These are phyloP conservation scores for Scelioninae gen. 2 DNA, from an alignment of 2,888 invertebrate genomes.

Conservation along the genomic window DNA sequence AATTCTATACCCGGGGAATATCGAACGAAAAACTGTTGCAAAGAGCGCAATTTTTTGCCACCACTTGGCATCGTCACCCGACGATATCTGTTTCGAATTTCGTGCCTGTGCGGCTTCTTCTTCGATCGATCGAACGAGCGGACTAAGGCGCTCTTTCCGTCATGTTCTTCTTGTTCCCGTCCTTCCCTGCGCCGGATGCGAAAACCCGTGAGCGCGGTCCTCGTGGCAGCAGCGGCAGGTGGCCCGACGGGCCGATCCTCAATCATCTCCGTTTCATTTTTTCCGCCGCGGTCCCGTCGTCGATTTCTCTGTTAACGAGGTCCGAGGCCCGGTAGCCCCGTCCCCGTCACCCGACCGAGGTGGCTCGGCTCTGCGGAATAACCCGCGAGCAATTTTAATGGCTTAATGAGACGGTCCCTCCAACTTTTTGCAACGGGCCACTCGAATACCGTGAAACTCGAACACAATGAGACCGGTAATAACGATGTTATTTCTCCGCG, in stretches of 20 bases:
- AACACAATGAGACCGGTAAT: conserved; percentile 39
- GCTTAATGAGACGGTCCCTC: conserved; percentile 56
- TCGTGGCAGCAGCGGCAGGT: conserved; percentile 58
- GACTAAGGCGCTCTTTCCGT: conserved; percentile 21
- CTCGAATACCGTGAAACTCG: conserved; percentile 47
- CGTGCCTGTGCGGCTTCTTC: conserved; percentile 59
- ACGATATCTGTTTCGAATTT: conserved; percentile 58
- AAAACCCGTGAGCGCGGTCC: conserved; percentile 51
- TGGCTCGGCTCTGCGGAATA: conserved; percentile 48
- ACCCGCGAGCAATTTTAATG: conserved; percentile 55
- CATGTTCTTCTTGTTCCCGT: neutral
- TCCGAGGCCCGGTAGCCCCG: conserved; percentile 45
- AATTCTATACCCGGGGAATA: conserved; percentile 35
- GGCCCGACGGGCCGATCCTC: conserved; percentile 54
- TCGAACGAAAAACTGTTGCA: conserved; percentile 49
- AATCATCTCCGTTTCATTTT: conserved; percentile 59
- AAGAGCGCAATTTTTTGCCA: conserved; percentile 45
- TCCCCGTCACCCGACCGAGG: conserved; percentile 40
- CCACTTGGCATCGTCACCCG: conserved; percentile 55
- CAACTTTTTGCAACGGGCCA: conserved; percentile 47
- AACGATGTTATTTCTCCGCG: conserved; percentile 41
- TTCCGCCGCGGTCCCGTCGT: conserved; percentile 37
- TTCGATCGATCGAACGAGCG: conserved; percentile 55
- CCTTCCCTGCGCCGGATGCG: conserved; percentile 33
- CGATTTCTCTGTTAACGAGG: conserved; percentile 59